These are phyloP conservation scores for Crepidodera aurea DNA, from an alignment of 2,888 invertebrate species.

Conservation along the genomic window DNA sequence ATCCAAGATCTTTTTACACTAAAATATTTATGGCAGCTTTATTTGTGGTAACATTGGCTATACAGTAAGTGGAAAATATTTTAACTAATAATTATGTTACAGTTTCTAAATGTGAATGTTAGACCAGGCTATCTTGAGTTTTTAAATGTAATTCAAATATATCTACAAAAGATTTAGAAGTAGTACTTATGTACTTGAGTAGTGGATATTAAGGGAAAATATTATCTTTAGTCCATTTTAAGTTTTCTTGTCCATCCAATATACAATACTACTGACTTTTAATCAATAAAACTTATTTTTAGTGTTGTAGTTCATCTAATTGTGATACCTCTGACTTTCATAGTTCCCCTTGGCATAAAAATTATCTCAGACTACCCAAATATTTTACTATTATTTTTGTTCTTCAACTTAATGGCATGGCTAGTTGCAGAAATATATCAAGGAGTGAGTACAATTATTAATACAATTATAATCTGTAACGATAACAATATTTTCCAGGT, in stretches of 20 bases:
- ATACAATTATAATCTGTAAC: too few relatives aligned
- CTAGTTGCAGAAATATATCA: constrained; percentile 41
- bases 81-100: too few relatives aligned
- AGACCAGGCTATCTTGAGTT: too few relatives aligned
- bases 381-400: constrained; percentile 35
- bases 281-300: constrained; percentile 31
- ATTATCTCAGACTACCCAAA: constrained; percentile 37
- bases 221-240: too few relatives aligned
- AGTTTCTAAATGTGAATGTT: too few relatives aligned
- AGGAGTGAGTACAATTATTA: constrained; percentile 41
- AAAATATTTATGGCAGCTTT: constrained; percentile 28
- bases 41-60: constrained; percentile 35
- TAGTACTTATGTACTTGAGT: too few relatives aligned
- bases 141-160: too few relatives aligned
- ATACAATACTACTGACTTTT: too few relatives aligned
- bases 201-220: too few relatives aligned
- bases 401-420: constrained; percentile 39
- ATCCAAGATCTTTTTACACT: constrained; percentile 28
- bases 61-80: constrained; percentile 38
- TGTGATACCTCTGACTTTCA: constrained; percentile 42
- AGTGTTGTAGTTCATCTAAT: constrained; percentile 40
- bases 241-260: too few relatives aligned
- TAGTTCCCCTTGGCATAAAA: constrained; percentile 38
- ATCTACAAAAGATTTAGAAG: too few relatives aligned
- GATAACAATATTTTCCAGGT: constrained; percentile 40